Conservation (phyloP, 35 echinoderm and acorn worm genomes). For the Apostichopus californicus region DNA sequence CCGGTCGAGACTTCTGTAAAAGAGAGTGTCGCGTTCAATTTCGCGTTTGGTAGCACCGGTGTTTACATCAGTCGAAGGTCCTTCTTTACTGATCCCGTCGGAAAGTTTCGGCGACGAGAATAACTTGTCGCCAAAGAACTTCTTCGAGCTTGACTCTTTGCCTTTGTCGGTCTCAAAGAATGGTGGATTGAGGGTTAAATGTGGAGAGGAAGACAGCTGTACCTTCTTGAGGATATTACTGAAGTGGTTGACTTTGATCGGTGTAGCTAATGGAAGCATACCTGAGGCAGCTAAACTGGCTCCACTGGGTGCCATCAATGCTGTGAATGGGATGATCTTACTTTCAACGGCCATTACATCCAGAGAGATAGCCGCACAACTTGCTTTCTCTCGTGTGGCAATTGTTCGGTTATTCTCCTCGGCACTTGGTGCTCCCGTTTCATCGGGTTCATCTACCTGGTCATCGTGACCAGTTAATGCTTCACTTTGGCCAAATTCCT, state of each 20-base stretch:
- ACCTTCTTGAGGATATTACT: constrained; percentile 43
- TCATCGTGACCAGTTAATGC: no score
- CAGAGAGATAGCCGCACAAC: neutral
- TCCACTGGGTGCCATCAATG: constrained; percentile 2
- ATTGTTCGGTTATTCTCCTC: neutral
- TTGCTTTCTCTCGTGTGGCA: neutral
- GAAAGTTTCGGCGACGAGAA: constrained; percentile 65
- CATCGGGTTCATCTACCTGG: neutral
- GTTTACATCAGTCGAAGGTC: neutral
- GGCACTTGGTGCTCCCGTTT: neutral
- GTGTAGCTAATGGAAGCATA: constrained; percentile 18
- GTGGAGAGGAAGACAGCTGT: constrained; percentile 71
- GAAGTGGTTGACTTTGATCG: constrained; percentile 54
- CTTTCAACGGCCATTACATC: constrained; percentile 18
- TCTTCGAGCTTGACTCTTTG: constrained; percentile 42
- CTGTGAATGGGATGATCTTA: constrained; percentile 10
- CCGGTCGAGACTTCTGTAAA: constrained; percentile 60
- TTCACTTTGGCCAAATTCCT: neutral
- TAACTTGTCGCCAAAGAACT: constrained; percentile 63
- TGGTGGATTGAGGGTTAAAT: constrained; percentile 54
- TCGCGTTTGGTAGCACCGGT: neutral
- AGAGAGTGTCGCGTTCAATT: constrained; percentile 19
- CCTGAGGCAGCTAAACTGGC: constrained; percentile 1
- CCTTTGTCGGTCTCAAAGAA: constrained; percentile 77
- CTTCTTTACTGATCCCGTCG: neutral